Evolutionary conservation across 2,888 invertebrate species (phyloP), one percentile per base, ranked within the genome.

Genomic region (Aricia artaxerxes): DNA sequence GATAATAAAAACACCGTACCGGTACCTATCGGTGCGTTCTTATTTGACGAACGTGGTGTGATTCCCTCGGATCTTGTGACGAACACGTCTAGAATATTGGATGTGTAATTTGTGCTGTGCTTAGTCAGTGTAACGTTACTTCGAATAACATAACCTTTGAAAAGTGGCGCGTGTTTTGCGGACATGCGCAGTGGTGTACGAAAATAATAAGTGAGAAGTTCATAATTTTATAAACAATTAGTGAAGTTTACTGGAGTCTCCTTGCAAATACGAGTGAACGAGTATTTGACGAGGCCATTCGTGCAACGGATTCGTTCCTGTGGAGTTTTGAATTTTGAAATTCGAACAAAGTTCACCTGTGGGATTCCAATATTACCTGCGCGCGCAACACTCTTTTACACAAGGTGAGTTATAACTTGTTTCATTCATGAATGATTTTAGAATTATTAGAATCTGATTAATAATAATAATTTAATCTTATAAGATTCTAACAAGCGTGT

Each of bases 351-450:
- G 90, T 91, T 91, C 93, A 93, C 94, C 93, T 93, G 93, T 94
- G 91, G 93, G 91, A 93, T 91, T 92, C 89, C 86, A 89, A 90
- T 90, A 90, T 88, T 89, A 91, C 89, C 92, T 94, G 94, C 94
- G 94, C 94, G 94, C 94, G 94, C 94, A 94, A 87, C 89, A 85
- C 89, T 91, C 88, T 90, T 88, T 77, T 80, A 88, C 88, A 86
- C 89, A 91, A 94, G 94, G 94, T 94, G 85, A 90, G 91, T 87
- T 3, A 49, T 24, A 11, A 81, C 77, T 53, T 13, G 38, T 40
- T 35, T 7, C 53, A 11, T 16, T 73, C 44, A 73, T 44, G 44
- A 44, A 24, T 72, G 38, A 35, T 57, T 57, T 38, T 40, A 16
- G 13, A 44, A 73, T 44, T 40, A 44, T 73, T 57, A 13, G 40